Conservation (phyloP, 2,113 vertebrate genomes). For the Antechinus flavipes region DNA sequence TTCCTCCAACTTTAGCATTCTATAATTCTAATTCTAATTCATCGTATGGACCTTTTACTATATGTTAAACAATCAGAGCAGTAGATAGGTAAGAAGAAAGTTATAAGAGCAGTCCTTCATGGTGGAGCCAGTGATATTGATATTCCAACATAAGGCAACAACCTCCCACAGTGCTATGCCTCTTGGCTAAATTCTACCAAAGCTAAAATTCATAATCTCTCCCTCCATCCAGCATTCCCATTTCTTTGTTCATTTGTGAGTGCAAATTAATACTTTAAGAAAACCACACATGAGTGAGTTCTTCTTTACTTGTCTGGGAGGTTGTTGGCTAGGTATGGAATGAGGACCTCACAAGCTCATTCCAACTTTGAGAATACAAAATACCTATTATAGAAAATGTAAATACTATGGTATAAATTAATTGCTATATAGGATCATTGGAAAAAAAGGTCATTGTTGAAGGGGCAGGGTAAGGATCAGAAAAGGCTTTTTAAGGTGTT, state of each 20-base stretch:
- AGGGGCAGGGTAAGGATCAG: background rate
- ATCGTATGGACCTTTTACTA: background rate
- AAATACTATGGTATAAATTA: background rate
- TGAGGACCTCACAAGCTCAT: background rate
- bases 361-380: background rate
- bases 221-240: background rate
- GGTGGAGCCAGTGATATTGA: background rate
- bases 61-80: background rate
- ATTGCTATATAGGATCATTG: background rate
- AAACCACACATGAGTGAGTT: background rate
- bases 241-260: background rate
- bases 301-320: background rate
- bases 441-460: background rate
- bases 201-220: background rate
- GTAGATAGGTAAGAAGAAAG: background rate
- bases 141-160: background rate
- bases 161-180: background rate
- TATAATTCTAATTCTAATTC: background rate
- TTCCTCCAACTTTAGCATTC: background rate
- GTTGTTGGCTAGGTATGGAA: background rate
- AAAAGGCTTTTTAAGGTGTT: background rate
- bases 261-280: background rate
- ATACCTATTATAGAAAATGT: background rate
- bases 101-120: background rate
- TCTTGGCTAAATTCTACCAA: background rate